Evolutionary conservation across 2,113 vertebrate species (phyloP).

Genomic region (Brachyhypopomus occidentalis): DNA sequence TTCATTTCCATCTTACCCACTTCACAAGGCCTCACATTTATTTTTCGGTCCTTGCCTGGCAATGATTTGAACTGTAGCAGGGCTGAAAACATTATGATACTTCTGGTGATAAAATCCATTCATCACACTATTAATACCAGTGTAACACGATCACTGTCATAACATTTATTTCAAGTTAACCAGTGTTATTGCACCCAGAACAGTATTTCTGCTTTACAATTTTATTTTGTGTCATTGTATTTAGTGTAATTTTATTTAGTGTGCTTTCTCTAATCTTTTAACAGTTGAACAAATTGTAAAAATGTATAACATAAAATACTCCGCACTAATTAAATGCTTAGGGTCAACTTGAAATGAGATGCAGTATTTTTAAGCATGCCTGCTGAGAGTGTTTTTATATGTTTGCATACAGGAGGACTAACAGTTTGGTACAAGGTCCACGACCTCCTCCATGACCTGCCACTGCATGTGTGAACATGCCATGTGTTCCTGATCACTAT

Average conservation of each 20-base stretch:
- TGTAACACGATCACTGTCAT: background rate
- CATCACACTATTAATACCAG: conserved; percentile 4
- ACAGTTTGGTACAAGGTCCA: too few species aligned
- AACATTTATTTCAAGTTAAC: background rate
- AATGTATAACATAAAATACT: too few species aligned
- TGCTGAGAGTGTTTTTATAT: too few species aligned
- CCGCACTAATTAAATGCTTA: too few species aligned
- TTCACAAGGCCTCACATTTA: conserved; percentile 67
- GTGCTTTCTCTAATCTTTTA: too few species aligned
- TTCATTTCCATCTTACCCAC: conserved; percentile 62
- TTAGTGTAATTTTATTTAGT: too few species aligned
- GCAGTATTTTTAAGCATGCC: too few species aligned
- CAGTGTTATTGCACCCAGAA: conserved; percentile 1
- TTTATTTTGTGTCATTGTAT: too few species aligned
- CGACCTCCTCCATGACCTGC: background rate
- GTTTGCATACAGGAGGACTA: too few species aligned
- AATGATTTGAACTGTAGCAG: conserved; percentile 21
- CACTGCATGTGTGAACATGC: background rate
- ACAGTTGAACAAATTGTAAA: too few species aligned
- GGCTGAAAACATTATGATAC: conserved; percentile 27
- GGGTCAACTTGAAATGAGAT: too few species aligned
- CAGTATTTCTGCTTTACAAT: background rate
- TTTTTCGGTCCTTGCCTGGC: conserved; percentile 57
- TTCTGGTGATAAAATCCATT: conserved; percentile 20
- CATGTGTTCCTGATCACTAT: too few species aligned